A percentile compares a stretch with the other conserved stretches of the same genome.
Evolutionary conservation across 2,113 vertebrate genomes (phyloP).

Genomic region (Camelus bactrianus): DNA sequence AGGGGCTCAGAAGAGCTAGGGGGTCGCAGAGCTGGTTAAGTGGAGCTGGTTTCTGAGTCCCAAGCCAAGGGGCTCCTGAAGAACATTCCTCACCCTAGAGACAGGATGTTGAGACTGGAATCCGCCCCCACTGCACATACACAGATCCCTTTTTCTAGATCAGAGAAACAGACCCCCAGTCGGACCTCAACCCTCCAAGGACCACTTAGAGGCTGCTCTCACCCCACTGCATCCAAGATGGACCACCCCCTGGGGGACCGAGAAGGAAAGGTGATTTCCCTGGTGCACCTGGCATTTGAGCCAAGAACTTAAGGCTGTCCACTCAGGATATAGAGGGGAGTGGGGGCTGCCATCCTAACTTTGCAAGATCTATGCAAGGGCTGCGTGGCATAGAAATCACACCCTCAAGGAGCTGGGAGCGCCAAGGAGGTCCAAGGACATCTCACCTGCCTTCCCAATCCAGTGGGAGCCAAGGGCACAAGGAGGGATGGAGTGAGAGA

Average conservation of each 20-base stretch:
- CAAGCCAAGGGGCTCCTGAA: not conserved
- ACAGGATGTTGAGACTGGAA: not conserved
- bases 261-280: not conserved
- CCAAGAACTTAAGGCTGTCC: not conserved
- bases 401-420: not conserved
- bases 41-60: not conserved
- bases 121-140: rapidly evolving
- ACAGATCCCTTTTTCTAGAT: not conserved
- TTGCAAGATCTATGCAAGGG: not conserved
- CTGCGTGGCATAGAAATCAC: too few relatives aligned
- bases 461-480: not conserved
- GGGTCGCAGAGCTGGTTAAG: not conserved
- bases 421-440: too few relatives aligned
- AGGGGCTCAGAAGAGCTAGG: not conserved
- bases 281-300: not conserved
- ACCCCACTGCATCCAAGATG: not conserved
- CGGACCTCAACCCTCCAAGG: not conserved
- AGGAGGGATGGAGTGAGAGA: not conserved
- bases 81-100: not conserved
- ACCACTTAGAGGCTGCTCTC: not conserved
- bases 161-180: not conserved
- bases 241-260: not conserved
- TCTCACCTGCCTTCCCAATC: not conserved
- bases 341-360: not conserved
- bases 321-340: not conserved